phyloP scores from a whole-genome alignment of 2,797 vertebrate genomes.

The Enteromius anoplus region DNA sequence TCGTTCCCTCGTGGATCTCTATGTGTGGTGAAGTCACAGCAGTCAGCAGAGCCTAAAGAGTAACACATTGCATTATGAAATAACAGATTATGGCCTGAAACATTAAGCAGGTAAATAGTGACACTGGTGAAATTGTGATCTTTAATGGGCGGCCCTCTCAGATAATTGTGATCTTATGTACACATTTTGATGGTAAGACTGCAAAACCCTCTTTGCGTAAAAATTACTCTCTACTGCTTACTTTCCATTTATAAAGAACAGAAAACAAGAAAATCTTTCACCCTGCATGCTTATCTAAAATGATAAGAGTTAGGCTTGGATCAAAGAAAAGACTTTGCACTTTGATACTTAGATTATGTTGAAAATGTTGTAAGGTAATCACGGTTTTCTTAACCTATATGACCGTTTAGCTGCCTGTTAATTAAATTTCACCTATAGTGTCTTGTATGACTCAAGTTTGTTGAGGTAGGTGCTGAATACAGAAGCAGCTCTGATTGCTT shows the following conservation, averaged over 20 bases:
- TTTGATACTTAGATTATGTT: slow-evolving; percentile 35
- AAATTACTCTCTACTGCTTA: not conserved
- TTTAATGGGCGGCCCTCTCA: not conserved
- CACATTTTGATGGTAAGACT: not conserved
- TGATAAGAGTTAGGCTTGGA: slow-evolving; percentile 45
- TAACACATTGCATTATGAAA: not conserved
- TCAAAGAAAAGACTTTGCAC: slow-evolving; percentile 58
- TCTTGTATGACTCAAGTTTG: not conserved
- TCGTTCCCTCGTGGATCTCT: slow-evolving; percentile 95
- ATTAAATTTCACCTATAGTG: too few species aligned
- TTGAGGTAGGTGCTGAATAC: not conserved
- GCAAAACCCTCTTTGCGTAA: not conserved
- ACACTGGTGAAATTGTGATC: not conserved
- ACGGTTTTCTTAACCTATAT: not conserved
- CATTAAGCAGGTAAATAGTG: not conserved
- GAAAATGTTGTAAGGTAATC: not conserved
- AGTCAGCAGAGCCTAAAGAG: slow-evolving; percentile 89
- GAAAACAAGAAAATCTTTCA: slow-evolving; percentile 14
- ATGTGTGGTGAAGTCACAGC: slow-evolving; percentile 95
- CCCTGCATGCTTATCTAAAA: slow-evolving; percentile 63
- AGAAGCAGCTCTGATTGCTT: slow-evolving; percentile 16
- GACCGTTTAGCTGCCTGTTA: not conserved
- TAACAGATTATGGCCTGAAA: not conserved
- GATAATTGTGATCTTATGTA: not conserved
- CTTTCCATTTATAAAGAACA: not conserved